Conservation (phyloP, 2,113 vertebrate species). For the Australoheros scitulus region DNA sequence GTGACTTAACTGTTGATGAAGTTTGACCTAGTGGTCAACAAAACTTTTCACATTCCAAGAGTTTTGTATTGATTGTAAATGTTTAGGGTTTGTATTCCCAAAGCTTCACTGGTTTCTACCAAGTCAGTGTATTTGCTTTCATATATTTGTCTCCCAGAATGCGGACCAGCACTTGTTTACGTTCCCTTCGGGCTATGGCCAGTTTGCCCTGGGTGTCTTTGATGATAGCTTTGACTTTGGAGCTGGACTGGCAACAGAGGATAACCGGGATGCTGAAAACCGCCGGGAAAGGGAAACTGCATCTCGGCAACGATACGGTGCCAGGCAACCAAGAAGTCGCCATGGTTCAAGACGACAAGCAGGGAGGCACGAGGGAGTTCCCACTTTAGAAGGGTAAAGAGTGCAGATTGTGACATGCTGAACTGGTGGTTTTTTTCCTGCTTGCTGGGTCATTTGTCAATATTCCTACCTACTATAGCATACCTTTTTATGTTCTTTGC, state of each 20-base stretch:
- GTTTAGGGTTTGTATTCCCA: background rate
- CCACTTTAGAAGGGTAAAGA: conserved; percentile 91
- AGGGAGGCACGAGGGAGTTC: conserved; percentile 91
- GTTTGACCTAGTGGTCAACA: conserved; percentile 9
- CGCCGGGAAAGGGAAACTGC: conserved; percentile 88
- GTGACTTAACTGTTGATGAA: background rate
- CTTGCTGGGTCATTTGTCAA: background rate
- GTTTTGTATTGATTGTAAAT: conserved; percentile 1
- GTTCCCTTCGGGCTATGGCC: conserved; percentile 89
- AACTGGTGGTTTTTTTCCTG: background rate
- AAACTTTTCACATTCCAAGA: background rate
- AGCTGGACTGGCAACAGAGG: conserved; percentile 79
- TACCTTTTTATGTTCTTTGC: conserved; percentile 5
- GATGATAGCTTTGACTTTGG: conserved; percentile 91
- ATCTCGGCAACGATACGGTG: conserved; percentile 90
- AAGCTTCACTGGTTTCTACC: background rate
- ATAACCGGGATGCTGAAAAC: conserved; percentile 87
- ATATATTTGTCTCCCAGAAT: conserved; percentile 73
- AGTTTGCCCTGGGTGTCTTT: conserved; percentile 92
- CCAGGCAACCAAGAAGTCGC: conserved; percentile 88
- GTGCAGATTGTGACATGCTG: background rate
- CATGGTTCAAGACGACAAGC: conserved; percentile 86
- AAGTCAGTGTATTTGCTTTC: background rate
- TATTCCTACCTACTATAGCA: background rate
- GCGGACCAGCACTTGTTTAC: conserved; percentile 88